Evolutionary conservation across 2,888 invertebrate species (phyloP), one percentile per base, ranked within the genome.

Genomic region (Halocaridina rubra): DNA sequence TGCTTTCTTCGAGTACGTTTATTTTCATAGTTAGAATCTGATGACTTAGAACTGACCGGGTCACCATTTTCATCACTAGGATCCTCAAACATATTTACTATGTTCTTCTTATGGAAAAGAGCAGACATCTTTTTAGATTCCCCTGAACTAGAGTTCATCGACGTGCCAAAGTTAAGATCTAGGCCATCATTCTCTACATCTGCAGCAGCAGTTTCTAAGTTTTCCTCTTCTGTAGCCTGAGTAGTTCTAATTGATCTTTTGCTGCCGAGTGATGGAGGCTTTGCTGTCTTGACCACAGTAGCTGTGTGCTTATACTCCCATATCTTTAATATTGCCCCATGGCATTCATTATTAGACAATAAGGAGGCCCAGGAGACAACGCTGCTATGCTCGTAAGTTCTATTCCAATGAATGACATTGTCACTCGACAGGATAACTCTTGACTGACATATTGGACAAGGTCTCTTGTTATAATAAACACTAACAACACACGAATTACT

Each of bases 191-290:
- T 77, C 29, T 77, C 82, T 57, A 72, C 22, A 29, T 61, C 57
- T 19, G 82, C 77, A 13, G 82, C 67, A 27, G 76, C 82, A 77
- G 82, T 82, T 77, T 82, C 82, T n/a, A 69, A 30, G 46, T 81
- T 67, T 46, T 53, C 53, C 13, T 57, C 80, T n/a, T 82, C 80
- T 46, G 53, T 82, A 13, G 67, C 53, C 5, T 79, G 69, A 32
- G 74, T 81, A 46, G 79, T 82, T 24, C 82, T 64, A 8, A 82
- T 81, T 32, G 86, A 82, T 74, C 82, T 86, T 10, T 75, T 78
- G 61, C 61, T 82, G 30, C 74, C 22, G n/a, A 29, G 22, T 29
- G 74, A 39, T 4, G 77, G 67, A 0, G 75, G 77, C 53, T 77
- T 82, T 7, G 19, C 33, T 29, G 59, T 82, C 39, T 82, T 82